Conservation (phyloP, 1,140 invertebrate species). For the Zaprionus camerounensis region DNA sequence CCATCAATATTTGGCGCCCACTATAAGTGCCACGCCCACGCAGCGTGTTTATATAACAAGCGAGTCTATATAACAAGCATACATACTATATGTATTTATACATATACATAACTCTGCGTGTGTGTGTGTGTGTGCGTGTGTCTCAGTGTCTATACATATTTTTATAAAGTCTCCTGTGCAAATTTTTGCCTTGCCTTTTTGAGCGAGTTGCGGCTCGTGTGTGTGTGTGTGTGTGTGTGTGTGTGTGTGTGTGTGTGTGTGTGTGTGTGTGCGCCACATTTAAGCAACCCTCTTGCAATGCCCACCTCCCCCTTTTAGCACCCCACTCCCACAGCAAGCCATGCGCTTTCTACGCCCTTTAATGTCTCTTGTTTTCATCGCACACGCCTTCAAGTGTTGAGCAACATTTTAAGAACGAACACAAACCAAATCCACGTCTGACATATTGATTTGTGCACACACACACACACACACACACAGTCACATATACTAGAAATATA, state of each 20-base stretch:
- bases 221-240: too few relatives aligned
- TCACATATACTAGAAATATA: not conserved
- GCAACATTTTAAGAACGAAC: not conserved
- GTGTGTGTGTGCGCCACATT: too few relatives aligned
- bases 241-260: too few relatives aligned
- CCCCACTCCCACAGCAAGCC: not conserved
- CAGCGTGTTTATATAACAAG: not conserved
- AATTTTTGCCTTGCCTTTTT: constrained; percentile 23
- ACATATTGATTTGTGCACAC: constrained; percentile 27
- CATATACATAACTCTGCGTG: not conserved
- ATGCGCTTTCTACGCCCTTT: not conserved
- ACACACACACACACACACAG: not conserved
- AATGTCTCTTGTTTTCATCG: not conserved
- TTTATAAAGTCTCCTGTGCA: constrained; percentile 29
- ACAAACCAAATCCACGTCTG: not conserved
- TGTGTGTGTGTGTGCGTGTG: not conserved
- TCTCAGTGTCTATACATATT: constrained; percentile 13
- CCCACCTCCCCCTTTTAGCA: not conserved
- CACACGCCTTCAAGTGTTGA: constrained; percentile 17
- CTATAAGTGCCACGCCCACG: constrained; percentile 35
- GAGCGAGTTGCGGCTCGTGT: constrained; percentile 8
- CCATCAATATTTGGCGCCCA: constrained; percentile 33
- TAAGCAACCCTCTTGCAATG: too few relatives aligned
- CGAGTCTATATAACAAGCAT: constrained; percentile 1
- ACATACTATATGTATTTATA: constrained; percentile 11